Conservation (phyloP, 2,113 vertebrate species). For the Brachyistius frenatus region DNA sequence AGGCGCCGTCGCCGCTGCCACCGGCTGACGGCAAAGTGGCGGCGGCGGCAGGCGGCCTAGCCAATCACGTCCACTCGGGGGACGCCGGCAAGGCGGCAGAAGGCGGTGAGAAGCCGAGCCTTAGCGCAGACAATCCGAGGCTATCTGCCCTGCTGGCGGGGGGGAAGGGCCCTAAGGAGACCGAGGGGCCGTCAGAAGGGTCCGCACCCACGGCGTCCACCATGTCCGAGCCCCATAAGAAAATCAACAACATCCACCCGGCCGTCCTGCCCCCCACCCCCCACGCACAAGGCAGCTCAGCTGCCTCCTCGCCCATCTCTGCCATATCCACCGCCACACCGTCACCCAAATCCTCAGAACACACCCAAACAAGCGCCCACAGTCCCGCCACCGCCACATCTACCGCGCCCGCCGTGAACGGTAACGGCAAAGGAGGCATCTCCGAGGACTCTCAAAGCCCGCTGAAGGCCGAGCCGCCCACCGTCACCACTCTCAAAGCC, state of each 20-base stretch:
- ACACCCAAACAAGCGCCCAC: conserved; percentile 90
- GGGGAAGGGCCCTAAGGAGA: conserved; percentile 86
- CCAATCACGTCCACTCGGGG: conserved; percentile 97
- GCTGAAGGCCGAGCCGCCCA: conserved; percentile 90
- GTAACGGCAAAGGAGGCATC: conserved; percentile 85
- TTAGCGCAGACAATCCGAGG: conserved; percentile 99
- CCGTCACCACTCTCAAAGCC: conserved; percentile 85
- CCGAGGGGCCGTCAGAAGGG: conserved; percentile 76
- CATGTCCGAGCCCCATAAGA: conserved; percentile 72
- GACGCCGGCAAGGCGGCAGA: conserved; percentile 84
- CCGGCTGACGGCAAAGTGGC: conserved; percentile 88
- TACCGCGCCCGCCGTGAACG: conserved; percentile 61
- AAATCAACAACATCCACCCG: conserved; percentile 96
- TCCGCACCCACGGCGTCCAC: conserved; percentile 81
- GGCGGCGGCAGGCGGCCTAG: conserved; percentile 88
- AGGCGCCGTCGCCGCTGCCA: conserved; percentile 80
- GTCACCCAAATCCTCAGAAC: conserved; percentile 96
- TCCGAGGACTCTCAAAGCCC: conserved; percentile 97
- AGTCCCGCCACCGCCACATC: conserved; percentile 88
- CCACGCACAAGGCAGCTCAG: conserved; percentile 91
- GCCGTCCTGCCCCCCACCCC: conserved; percentile 84
- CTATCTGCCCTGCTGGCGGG: conserved; percentile 98
- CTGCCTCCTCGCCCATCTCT: conserved; percentile 94
- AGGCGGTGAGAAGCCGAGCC: conserved; percentile 88
- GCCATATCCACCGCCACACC: conserved; percentile 98